Evolutionary conservation across 2,797 vertebrate genomes (phyloP).

Genomic region (Syngnathus rostellatus): DNA sequence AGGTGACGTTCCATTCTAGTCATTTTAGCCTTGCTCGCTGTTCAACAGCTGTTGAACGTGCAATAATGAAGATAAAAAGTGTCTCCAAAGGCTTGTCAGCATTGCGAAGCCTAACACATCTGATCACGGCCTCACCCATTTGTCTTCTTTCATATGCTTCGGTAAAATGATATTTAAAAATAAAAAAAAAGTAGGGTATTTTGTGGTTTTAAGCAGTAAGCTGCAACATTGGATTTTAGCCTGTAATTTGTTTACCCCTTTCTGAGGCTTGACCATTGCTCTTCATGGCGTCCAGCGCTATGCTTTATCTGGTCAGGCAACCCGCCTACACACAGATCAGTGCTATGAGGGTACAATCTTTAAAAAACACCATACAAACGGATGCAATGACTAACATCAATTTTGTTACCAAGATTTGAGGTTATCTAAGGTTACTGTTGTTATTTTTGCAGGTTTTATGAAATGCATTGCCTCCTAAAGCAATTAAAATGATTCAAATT

Average conservation of each 20-base stretch:
- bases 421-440: no score
- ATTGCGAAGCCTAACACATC: slow-evolving; percentile 61
- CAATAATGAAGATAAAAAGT: slow-evolving; percentile 57
- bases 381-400: no score
- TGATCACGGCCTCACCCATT: slow-evolving; percentile 59
- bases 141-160: slow-evolving; percentile 44
- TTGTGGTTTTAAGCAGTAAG: slow-evolving; percentile 45
- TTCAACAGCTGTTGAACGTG: slow-evolving; percentile 41
- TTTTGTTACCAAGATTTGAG: no score
- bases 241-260: slow-evolving; percentile 8
- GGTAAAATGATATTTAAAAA: no score
- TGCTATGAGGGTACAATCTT: no score
- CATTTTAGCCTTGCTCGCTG: slow-evolving; percentile 21
- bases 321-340: no score
- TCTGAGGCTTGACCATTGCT: slow-evolving; percentile 28
- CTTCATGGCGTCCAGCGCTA: slow-evolving; percentile 33
- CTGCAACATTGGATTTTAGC: slow-evolving; percentile 35
- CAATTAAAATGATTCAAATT: no score
- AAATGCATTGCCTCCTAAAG: no score
- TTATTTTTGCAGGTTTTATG: no score
- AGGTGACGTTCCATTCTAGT: slow-evolving; percentile 32
- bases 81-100: slow-evolving; percentile 54
- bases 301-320: no score
- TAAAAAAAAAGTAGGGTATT: slow-evolving; percentile 30
- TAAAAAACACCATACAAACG: no score